Evolutionary conservation across 1,140 invertebrate genomes (phyloP), one percentile per base, ranked within the genome.

Genomic region (Rhyzopertha dominica): DNA sequence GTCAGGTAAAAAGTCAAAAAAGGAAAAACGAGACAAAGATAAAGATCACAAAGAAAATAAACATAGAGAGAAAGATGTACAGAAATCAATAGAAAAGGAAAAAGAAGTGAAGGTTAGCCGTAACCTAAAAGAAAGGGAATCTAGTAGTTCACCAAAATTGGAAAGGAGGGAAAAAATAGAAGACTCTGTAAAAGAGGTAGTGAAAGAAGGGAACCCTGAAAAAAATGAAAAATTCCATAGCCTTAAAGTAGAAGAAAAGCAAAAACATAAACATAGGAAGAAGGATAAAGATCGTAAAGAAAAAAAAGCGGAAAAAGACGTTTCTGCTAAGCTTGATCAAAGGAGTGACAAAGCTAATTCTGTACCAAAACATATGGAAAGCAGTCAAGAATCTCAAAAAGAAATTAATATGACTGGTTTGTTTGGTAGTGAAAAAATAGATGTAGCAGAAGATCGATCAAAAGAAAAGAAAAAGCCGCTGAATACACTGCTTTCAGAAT

Each of bases 1-100:
- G 25, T 56, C 58, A 30, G 55, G 58, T 5, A 59, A 53, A 46
- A 62, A 77, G 7, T 57, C 68, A 4, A 71, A 74, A 9, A 62
- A 69, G 60, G 52, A 61, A 46, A 48, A 71, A 63, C 54, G 64
- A 61, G 49, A 30, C 43, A 23, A 20, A 48, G n/a, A 70, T 68
- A 53, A 53, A 44, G 40, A 54, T 14, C 3, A 66, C 43, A 60
- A 61, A 56, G 32, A 68, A 55, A 35, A 64, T 44, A 58, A 65
- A 52, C 50, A 58, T 16, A 30, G 39, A 32, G 43, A 51, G n/a
- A 53, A 53, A 39, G 14, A 39, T 35, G 36, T 45, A 36, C 5
- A 20, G 4, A 32, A 54, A 19, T 8, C 32, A 43, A 43, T 18
- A 34, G 3, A 29, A 20, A 23, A 42, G 10, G 25, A 22, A 5